Evolutionary conservation across 2,888 invertebrate genomes (phyloP).

Genomic region (Catocala nupta): DNA sequence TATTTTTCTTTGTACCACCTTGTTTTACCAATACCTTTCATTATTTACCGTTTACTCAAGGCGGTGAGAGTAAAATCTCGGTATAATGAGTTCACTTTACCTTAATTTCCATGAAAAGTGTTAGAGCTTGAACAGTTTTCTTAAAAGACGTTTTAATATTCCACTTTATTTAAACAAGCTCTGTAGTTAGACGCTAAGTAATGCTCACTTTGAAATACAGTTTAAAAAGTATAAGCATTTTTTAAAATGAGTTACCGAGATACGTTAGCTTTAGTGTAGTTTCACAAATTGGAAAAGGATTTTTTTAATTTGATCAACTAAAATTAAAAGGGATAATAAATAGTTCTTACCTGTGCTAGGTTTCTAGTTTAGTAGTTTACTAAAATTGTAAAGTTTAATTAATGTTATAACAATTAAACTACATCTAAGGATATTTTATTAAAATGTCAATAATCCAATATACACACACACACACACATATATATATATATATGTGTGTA

Average conservation of each 20-base stretch:
- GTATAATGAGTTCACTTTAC: constrained; percentile 71
- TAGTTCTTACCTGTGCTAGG: too few relatives aligned
- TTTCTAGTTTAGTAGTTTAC: too few relatives aligned
- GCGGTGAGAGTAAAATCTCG: constrained; percentile 52
- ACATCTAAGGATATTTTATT: too few relatives aligned
- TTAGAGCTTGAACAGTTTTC: constrained; percentile 67
- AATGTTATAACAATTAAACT: too few relatives aligned
- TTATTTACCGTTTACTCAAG: constrained; percentile 58
- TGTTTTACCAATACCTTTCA: constrained; percentile 48
- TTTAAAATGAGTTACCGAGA: constrained; percentile 32
- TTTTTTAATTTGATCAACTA: too few relatives aligned
- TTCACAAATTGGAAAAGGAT: not conserved
- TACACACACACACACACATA: too few relatives aligned
- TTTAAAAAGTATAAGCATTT: constrained; percentile 46
- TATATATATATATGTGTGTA: too few relatives aligned
- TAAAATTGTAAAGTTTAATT: too few relatives aligned
- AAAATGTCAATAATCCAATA: too few relatives aligned
- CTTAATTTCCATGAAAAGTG: constrained; percentile 78
- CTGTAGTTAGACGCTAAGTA: constrained; percentile 48
- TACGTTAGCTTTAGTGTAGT: not conserved
- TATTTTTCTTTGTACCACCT: constrained; percentile 26
- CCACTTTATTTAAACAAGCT: constrained; percentile 54
- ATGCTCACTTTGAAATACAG: constrained; percentile 53
- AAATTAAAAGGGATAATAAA: too few relatives aligned
- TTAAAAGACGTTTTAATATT: constrained; percentile 75